Base-by-base conservation (phyloP, 2,797 vertebrate genomes). In the Takifugu rubripes region DNA sequence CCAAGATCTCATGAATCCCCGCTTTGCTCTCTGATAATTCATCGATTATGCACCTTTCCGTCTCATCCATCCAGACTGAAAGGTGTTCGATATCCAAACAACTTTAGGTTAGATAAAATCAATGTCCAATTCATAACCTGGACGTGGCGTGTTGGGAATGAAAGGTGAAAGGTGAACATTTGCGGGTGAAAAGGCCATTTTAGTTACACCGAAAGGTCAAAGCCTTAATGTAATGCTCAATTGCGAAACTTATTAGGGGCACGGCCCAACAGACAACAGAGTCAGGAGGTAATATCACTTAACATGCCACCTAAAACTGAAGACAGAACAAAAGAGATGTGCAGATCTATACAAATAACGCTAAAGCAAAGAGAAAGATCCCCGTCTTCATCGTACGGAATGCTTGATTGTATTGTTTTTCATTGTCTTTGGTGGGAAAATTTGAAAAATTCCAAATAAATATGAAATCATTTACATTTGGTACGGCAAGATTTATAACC, bases 161-260 rank as follows among this genome's bases (percentile, higher is more conserved):
- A 83, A 80, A 52, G 90, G 86, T 88, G 82, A 88, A 72, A 83
- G 89, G 85, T 87, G 79, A 78, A 64, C 48, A 72, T 85, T 64
- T 64, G 56, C 49, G 63, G 86, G 87, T 89, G 84, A 92, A 90
- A 87, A 88, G 87, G 84, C 71, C 87, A 82, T 46, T 79, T 73
- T 73, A 63, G 74, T 88, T 88, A 89, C 88, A 90, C 62, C 42
- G 2, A 91, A 91, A 92, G 90, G 90, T 91, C 88, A 90, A 72
- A 77, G 78, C 77, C 76, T 90, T 90, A 84, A 91, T 88, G 82
- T 70, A 77, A 82, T 66, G 68, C 68, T 84, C 87, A 74, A 81
- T 87, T 68, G 78, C 55, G 51, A 68, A 84, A 83, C 77, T 70
- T 82, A 83, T 77, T 78, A 80, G 74, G 78, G 85, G 67, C 75